Evolutionary conservation across 2,113 vertebrate species (phyloP).

Genomic region (Jaculus jaculus): DNA sequence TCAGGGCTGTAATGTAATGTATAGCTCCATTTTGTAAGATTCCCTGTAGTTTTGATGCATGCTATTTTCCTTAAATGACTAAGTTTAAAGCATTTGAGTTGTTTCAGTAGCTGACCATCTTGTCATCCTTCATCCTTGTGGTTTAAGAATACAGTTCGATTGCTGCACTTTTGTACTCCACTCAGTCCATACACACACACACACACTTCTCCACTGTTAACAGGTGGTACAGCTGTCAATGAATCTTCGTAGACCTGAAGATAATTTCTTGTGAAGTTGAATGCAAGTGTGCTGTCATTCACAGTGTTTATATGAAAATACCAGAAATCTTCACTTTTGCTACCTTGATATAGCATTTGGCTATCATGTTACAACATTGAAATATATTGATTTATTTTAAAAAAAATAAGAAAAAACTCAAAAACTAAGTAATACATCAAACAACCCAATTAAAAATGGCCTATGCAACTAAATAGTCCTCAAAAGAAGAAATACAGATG

Average conservation of each 20-base stretch:
- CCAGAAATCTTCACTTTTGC: too few species aligned
- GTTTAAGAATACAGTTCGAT: slow-evolving; percentile 65
- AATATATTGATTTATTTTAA: too few species aligned
- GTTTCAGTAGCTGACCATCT: slow-evolving; percentile 76
- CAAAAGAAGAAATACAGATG: too few species aligned
- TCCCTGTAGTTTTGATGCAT: slow-evolving; percentile 64
- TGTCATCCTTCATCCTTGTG: slow-evolving; percentile 70
- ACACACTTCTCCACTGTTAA: slow-evolving; percentile 74
- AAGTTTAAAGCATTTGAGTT: background rate
- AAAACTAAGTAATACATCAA: too few species aligned
- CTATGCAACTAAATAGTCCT: too few species aligned
- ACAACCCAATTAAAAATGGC: too few species aligned
- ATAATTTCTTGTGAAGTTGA: slow-evolving; percentile 73
- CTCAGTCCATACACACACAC: slow-evolving; percentile 58
- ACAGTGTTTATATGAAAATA: too few species aligned
- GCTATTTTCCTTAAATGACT: slow-evolving; percentile 66
- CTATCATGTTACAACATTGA: too few species aligned
- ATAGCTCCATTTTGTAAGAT: slow-evolving; percentile 72
- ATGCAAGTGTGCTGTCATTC: too few species aligned
- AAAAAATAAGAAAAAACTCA: too few species aligned
- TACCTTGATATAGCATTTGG: too few species aligned
- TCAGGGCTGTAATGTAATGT: slow-evolving; percentile 82
- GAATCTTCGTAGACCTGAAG: slow-evolving; percentile 79
- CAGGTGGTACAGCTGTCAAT: slow-evolving; percentile 76
- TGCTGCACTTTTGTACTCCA: slow-evolving; percentile 64